Evolutionary conservation across 2,113 vertebrate species (phyloP), one percentile per base, ranked within the genome.

Genomic region (Tursiops truncatus): DNA sequence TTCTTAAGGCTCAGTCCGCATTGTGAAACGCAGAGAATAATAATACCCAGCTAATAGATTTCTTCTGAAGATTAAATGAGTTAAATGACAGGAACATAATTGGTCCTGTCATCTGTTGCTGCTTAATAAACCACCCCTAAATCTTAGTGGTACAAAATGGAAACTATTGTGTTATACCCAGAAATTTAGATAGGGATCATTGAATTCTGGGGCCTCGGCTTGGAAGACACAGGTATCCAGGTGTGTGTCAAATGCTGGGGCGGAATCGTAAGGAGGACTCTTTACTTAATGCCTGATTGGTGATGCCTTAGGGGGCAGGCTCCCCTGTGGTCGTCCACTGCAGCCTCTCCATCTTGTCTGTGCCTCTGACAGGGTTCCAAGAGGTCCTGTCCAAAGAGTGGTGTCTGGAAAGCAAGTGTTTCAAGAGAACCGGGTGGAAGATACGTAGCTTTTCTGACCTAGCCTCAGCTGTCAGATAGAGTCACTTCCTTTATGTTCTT

Each of bases 1-100:
- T 58, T 79, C 63, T 76, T 50, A 62, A 73, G 33, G 8, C 11
- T 63, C 67, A 50, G 14, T 58, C 65, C 33, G 18, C 28, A 8
- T 28, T 83, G 50, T 68, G 68, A 36, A 76, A 58, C 53, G 20
- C 25, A 67, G 36, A 93, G 31, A 91, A 76, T 60, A 63, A 18
- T 23, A 50, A 56, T 89, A 58, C 23, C 36, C 13, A 38, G 28
- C 3, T 79, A 47, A n/a, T 25, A 63, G 21, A 53, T 86, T 63
- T 53, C 44, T 58, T 77, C 38, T 65, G 58, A 89, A 56, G 44
- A 89, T 50, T 74, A 71, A 89, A 60, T 56, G 81, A 83, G 80
- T 44, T 85, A 73, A 63, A 25, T 80, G 7, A 53, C 0, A 14
- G n/a, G n/a, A 80, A 53, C 15, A 28, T 62, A 70, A 79, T 44